A percentile compares a stretch with the other conserved stretches of the same genome.
Conservation (phyloP, 2,113 vertebrate species). For the Tautogolabrus adspersus region DNA sequence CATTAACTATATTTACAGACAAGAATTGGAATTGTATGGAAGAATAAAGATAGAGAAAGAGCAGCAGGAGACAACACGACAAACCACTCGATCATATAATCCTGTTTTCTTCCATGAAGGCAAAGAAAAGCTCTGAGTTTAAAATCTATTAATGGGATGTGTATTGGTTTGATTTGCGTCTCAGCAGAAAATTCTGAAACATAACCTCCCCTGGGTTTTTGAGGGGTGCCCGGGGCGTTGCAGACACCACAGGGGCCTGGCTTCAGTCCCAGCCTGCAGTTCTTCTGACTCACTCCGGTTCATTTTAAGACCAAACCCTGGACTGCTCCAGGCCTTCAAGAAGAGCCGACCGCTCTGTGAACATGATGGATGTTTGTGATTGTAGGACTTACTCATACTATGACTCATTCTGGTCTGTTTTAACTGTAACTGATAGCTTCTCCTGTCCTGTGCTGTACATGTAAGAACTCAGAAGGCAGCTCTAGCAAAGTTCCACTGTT, state of each 20-base stretch:
- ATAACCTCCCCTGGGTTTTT: background rate
- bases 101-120: background rate
- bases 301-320: slow-evolving; percentile 10
- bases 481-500: too few relatives aligned
- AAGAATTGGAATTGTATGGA: too few relatives aligned
- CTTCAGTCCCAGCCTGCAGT: slow-evolving; percentile 21
- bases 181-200: slow-evolving; percentile 23
- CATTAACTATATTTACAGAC: too few relatives aligned
- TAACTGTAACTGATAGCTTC: background rate
- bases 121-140: background rate
- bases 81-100: slow-evolving; percentile 10
- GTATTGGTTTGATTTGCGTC: slow-evolving; percentile 3
- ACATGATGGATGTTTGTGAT: background rate
- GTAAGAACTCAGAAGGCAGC: background rate
- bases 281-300: background rate
- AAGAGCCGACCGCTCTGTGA: slow-evolving; percentile 2
- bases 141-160: background rate
- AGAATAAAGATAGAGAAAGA: too few relatives aligned
- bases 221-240: background rate
- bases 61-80: too few relatives aligned
- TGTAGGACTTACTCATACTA: slow-evolving; percentile 7
- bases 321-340: background rate
- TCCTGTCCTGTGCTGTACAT: background rate
- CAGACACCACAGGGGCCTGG: slow-evolving; percentile 36
- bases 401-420: slow-evolving; percentile 1